Evolutionary conservation across 1,140 invertebrate species (phyloP), one percentile per base, ranked within the genome.

Genomic region (Platorchestia sp.): DNA sequence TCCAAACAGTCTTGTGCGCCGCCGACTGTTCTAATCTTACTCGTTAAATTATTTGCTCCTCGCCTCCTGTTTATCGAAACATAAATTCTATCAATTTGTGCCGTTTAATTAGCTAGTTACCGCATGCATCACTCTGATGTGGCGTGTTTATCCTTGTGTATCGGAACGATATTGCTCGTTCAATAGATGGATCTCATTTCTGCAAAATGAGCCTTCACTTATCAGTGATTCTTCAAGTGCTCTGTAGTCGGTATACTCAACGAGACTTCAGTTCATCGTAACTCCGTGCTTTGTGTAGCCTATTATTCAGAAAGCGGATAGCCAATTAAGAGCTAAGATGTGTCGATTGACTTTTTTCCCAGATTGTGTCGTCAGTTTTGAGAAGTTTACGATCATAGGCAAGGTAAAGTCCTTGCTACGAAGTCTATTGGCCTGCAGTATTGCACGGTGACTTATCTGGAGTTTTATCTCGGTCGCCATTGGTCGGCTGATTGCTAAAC

Each of bases 21-120:
- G 87, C n/a, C 87, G 87, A 36, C 87, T 42, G 5, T 36, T 42
- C 87, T 89, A 44, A 93, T 93, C 91, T 44, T n/a, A 7, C 91
- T 93, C 91, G 45, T 93, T 93, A 93, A 47, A 3, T 93, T 41
- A 93, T 93, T 93, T 93, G 45, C 91, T 93, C 40, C 45, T 93
- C 91, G 40, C 45, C 91, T 93, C 40, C 5, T 10, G 43, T 93
- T 93, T 45, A 93, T 93, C 91, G 40, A 45, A 47, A 40, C 43
- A 93, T 93, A 93, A 93, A 93, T 93, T 93, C 47, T 44, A 40
- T 93, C 91, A 93, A 93, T 93, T 93, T 44, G 91, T 93, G 91
- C 43, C 91, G 45, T 93, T 93, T 93, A 93, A 93, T 93, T 93
- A 93, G 91, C 43, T 93, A 47, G 91, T 93, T 93, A 93, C 41